Percentiles rank a stretch among this genome's conserved stretches.
Conservation (phyloP, 1,140 invertebrate species). For the Zaprionus tsacasi region DNA sequence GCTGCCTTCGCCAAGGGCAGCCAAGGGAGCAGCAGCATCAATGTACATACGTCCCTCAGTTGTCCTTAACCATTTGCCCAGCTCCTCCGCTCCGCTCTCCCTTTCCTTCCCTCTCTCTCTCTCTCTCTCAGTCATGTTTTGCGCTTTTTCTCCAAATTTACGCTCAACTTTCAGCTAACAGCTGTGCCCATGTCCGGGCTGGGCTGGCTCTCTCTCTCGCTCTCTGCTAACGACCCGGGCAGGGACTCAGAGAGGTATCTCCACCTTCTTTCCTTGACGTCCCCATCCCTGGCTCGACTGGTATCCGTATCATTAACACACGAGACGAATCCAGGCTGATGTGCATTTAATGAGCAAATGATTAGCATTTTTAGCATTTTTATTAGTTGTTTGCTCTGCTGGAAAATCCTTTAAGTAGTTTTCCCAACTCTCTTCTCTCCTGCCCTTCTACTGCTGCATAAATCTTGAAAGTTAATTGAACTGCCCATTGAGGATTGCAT, state of each 20-base stretch:
- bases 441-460: neutral
- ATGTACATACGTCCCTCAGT: slow-evolving; percentile 50
- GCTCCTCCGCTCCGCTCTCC: neutral
- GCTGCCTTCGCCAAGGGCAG: slow-evolving; percentile 20
- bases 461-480: slow-evolving; percentile 53
- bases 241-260: neutral
- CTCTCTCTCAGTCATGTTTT: slow-evolving; percentile 6
- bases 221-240: slow-evolving; percentile 22
- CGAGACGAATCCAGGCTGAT: slow-evolving; percentile 47
- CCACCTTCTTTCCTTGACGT: no score
- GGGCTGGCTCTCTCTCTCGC: slow-evolving; percentile 8
- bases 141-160: slow-evolving; percentile 55
- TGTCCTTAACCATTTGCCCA: slow-evolving; percentile 41
- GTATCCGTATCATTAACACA: slow-evolving; percentile 72
- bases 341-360: slow-evolving; percentile 80
- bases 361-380: slow-evolving; percentile 70
- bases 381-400: slow-evolving; percentile 1
- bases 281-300: slow-evolving; percentile 39
- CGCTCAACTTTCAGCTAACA: slow-evolving; percentile 62
- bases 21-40: slow-evolving; percentile 16
- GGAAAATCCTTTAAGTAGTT: slow-evolving; percentile 36
- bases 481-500: slow-evolving; percentile 25
- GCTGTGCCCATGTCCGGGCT: slow-evolving; percentile 52
- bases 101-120: no score
- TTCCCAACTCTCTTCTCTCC: slow-evolving; percentile 19